phyloP scores from a whole-genome alignment of 2,888 invertebrate species.

The Temnothorax ravouxi region DNA sequence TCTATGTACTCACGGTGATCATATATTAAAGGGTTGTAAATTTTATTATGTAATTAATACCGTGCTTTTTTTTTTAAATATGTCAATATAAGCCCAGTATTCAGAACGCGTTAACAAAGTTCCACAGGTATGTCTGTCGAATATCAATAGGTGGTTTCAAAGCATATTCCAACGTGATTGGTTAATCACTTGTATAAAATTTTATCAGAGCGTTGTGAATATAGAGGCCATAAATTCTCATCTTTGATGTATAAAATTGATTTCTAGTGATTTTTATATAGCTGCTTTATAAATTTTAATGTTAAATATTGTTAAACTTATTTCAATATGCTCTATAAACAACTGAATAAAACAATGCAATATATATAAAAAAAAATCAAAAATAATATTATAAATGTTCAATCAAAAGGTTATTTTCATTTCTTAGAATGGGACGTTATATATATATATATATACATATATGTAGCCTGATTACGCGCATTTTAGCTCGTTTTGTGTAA shows the following conservation, averaged over 20 bases:
- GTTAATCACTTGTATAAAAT: conserved; percentile 32
- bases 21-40: background rate
- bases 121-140: conserved; percentile 36
- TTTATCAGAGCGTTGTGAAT: conserved; percentile 20
- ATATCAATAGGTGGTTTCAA: conserved; percentile 36
- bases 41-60: conserved; percentile 6
- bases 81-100: conserved; percentile 9
- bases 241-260: background rate
- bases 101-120: conserved; percentile 30
- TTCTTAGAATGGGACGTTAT: background rate
- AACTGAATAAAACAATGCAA: background rate
- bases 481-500: background rate
- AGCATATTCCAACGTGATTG: conserved; percentile 25
- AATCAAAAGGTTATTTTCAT: background rate
- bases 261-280: background rate
- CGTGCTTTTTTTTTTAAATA: conserved; percentile 8
- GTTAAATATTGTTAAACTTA: conserved; percentile 2
- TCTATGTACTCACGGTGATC: background rate
- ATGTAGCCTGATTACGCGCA: background rate
- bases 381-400: background rate
- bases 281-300: background rate
- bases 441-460: background rate
- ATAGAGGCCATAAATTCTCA: background rate
- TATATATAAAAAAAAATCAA: background rate
- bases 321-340: background rate